Evolutionary conservation across 1,140 invertebrate genomes (phyloP), one percentile per base, ranked within the genome.

Genomic region (Ceratina australensis): DNA sequence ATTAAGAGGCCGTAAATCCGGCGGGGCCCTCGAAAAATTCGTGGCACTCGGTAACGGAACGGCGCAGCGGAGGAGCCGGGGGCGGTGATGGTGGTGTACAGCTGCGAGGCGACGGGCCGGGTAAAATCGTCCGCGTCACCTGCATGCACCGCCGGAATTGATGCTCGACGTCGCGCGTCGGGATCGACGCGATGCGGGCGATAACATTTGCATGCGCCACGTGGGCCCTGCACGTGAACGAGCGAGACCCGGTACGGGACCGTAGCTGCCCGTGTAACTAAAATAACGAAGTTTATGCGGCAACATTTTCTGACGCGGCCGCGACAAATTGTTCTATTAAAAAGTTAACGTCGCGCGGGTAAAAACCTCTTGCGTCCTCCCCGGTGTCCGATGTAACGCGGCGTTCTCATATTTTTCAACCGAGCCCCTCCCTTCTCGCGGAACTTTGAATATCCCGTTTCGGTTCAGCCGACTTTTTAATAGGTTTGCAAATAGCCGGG

Each of bases 161-260:
- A 82, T 83, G 76, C 80, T 71, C 80, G 66, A 67, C 81, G 73
- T 73, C 71, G 33, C 33, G 33, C 33, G 33, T 42, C 33, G 33
- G 33, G 59, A 73, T 83, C 80, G 79, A 69, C 79, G 74, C 68
- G 33, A 42, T 10, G 33, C 33, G 33, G 74, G 59, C 75, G 80
- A 83, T 81, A 83, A 78, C 79, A 83, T 83, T 83, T 83, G 81
- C 81, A 83, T 82, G 80, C 80, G 47, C 75, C 81, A 78, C 81
- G 79, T 69, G 79, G 60, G 13, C 33, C 57, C 52, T 49, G 68
- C 81, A 59, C 79, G 80, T 73, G 80, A 83, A 83, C 81, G 75
- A 56, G 61, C 42, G 33, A 78, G 78, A n/a, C n/a, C 81, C 33
- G 33, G 33, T 5, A 5, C 33, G 33, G 33, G 33, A 42, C 33